Conservation (phyloP, 23 tunicate species). For the Diplosoma virens region DNA sequence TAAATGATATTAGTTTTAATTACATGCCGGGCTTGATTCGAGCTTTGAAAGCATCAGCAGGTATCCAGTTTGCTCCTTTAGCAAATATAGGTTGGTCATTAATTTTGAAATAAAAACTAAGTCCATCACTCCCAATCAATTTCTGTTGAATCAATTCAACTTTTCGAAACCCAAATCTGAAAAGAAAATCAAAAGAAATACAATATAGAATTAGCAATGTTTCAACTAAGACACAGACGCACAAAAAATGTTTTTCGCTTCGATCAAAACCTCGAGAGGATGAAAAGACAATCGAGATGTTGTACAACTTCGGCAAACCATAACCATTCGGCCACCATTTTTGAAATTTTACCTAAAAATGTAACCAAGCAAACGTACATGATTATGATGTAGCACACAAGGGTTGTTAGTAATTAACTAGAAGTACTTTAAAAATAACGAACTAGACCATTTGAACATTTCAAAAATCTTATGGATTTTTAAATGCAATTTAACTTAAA, state of each 20-base stretch:
- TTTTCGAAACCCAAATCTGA: constrained; percentile 92
- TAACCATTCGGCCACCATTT: constrained; percentile 97
- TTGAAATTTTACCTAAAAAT: constrained; percentile 40
- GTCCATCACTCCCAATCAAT: constrained; percentile 42
- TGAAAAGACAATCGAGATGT: constrained; percentile 42
- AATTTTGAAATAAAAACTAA: constrained; percentile 84
- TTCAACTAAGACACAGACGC: neutral
- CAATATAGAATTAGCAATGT: no score
- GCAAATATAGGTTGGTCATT: constrained; percentile 77
- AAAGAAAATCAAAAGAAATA: neutral
- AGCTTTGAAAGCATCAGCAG: constrained; percentile 70
- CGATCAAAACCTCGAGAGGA: constrained; percentile 17
- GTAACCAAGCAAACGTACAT: no score
- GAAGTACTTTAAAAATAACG: no score
- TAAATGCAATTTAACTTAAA: no score
- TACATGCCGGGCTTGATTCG: constrained; percentile 51
- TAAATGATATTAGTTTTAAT: neutral
- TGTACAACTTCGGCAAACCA: constrained; percentile 70
- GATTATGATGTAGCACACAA: no score
- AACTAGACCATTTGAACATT: no score
- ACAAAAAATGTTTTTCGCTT: constrained; percentile 36
- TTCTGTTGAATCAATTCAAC: constrained; percentile 86
- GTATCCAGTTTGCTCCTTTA: constrained; percentile 97
- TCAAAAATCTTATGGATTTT: no score
- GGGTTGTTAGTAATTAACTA: no score